Conservation (phyloP, 2,113 vertebrate species). For the Pelodiscus sinensis region DNA sequence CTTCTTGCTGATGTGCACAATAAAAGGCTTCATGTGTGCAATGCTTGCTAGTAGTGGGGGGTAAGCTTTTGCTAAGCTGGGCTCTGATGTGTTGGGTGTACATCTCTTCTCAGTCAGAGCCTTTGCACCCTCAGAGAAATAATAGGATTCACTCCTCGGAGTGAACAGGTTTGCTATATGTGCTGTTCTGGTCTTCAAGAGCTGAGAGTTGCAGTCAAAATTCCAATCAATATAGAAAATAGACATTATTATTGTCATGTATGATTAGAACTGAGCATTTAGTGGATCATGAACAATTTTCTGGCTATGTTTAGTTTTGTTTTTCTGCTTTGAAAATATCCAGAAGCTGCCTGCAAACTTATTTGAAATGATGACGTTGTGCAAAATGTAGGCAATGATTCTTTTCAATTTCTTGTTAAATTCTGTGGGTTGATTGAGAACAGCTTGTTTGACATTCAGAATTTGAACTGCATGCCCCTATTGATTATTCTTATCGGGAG, state of each 20-base stretch:
- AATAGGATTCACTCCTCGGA: background rate
- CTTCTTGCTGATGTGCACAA: background rate
- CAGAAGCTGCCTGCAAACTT: background rate
- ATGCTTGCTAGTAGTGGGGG: background rate
- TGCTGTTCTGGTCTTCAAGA: background rate
- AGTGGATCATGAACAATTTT: background rate
- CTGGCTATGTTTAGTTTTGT: background rate
- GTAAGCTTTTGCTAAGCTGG: background rate
- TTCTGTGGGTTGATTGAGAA: background rate
- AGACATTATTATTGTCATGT: background rate
- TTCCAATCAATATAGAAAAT: background rate
- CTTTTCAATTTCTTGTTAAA: fast-evolving
- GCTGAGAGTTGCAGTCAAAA: background rate
- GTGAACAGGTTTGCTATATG: background rate
- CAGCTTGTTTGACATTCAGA: background rate
- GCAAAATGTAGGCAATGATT: background rate
- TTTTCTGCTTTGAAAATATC: background rate
- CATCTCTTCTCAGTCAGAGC: background rate
- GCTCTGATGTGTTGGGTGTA: background rate
- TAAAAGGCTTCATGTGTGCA: background rate
- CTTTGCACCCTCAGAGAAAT: background rate
- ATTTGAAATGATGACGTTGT: background rate
- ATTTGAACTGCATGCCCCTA: background rate
- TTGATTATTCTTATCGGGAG: background rate
- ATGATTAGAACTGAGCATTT: background rate